phyloP scores from a whole-genome alignment of 2,888 invertebrate genomes.

The Acleris literana region DNA sequence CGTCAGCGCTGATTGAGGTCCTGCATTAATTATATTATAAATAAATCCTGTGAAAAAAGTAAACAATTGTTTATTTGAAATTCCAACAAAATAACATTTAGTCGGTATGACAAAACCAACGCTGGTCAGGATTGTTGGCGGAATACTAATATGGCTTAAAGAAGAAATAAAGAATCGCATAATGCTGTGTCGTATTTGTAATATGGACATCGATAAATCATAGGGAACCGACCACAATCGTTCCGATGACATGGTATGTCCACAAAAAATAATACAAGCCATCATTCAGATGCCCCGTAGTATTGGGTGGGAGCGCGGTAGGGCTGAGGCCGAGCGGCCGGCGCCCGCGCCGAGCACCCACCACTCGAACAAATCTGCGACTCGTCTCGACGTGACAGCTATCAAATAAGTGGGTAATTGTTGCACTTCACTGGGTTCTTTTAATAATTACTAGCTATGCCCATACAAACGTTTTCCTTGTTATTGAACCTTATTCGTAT shows the following conservation, averaged over 20 bases:
- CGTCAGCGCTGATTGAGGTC: slow-evolving; percentile 69
- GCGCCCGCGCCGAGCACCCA: neutral
- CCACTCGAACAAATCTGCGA: neutral
- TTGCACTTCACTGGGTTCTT: too few relatives aligned
- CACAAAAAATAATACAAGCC: slow-evolving; percentile 81
- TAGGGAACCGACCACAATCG: slow-evolving; percentile 82
- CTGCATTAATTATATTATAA: slow-evolving; percentile 73
- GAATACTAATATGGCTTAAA: slow-evolving; percentile 83
- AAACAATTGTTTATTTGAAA: slow-evolving; percentile 80
- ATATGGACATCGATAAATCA: slow-evolving; percentile 83
- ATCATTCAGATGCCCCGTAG: slow-evolving; percentile 78
- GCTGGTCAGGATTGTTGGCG: slow-evolving; percentile 77
- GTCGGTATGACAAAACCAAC: slow-evolving; percentile 82
- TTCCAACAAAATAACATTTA: slow-evolving; percentile 83
- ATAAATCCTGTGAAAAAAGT: slow-evolving; percentile 61
- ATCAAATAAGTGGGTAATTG: too few relatives aligned
- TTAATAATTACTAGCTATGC: too few relatives aligned
- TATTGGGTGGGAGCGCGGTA: slow-evolving; percentile 76
- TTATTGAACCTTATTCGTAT: too few relatives aligned
- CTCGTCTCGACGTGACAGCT: neutral
- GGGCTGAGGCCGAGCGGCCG: slow-evolving; percentile 50
- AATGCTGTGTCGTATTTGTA: slow-evolving; percentile 83
- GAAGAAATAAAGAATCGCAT: slow-evolving; percentile 82
- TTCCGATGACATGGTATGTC: slow-evolving; percentile 81
- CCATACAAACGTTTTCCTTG: too few relatives aligned